These are phyloP conservation scores for Diplodus puntazzo DNA, from an alignment of 2,797 vertebrate genomes.

Conservation along the genomic window DNA sequence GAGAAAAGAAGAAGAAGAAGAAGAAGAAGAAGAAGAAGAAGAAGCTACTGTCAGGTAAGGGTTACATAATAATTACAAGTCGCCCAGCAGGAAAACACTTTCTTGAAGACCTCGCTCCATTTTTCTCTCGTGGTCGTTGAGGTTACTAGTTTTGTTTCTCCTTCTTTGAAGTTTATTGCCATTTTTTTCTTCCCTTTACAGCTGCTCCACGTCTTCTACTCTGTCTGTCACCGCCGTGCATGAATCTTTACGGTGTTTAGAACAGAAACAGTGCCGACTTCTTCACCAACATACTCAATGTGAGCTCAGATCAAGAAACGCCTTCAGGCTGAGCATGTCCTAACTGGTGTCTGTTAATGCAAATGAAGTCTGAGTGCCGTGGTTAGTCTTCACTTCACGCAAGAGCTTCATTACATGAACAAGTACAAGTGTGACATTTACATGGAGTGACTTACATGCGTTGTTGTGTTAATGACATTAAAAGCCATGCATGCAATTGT, in stretches of 20 bases:
- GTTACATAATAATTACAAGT: too few species aligned
- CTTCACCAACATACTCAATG: background rate
- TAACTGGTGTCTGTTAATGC: background rate
- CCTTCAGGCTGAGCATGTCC: background rate
- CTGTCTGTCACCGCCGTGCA: too few species aligned
- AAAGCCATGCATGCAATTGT: slow-evolving; percentile 22
- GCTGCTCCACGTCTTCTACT: too few species aligned
- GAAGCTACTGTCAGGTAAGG: too few species aligned
- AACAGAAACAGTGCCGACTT: background rate
- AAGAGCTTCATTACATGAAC: background rate
- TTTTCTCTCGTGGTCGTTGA: too few species aligned
- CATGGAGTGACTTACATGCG: slow-evolving; percentile 11
- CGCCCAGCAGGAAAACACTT: too few species aligned
- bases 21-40: too few species aligned
- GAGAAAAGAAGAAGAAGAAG: too few species aligned
- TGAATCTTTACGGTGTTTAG: background rate
- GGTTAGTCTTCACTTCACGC: background rate
- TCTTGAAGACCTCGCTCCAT: too few species aligned
- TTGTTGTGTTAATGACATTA: slow-evolving; percentile 22
- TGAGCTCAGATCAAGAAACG: background rate
- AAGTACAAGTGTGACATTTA: background rate
- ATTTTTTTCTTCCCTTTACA: too few species aligned
- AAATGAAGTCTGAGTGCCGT: slow-evolving; percentile 1
- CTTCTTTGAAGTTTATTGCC: too few species aligned
- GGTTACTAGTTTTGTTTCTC: too few species aligned